Evolutionary conservation across 1,140 invertebrate genomes (phyloP).

Genomic region (Aphaenogaster rudis): DNA sequence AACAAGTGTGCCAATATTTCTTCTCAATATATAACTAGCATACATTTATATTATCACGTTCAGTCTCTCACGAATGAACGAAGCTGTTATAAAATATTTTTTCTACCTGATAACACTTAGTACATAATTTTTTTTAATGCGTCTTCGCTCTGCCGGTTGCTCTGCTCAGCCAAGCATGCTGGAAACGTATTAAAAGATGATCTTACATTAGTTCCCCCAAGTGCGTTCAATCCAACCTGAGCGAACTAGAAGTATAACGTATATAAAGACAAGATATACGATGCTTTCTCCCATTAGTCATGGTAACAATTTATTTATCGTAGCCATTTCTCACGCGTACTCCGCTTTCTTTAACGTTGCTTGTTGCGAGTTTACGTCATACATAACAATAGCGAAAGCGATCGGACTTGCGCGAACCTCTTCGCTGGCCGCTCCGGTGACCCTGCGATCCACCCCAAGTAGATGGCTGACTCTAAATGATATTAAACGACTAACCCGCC

Average conservation of each 20-base stretch:
- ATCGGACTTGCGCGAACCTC: conserved; percentile 36
- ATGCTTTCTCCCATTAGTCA: conserved; percentile 46
- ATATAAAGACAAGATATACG: background rate
- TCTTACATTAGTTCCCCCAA: conserved; percentile 45
- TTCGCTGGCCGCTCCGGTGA: conserved; percentile 55
- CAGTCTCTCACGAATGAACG: conserved; percentile 37
- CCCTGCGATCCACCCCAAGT: conserved; percentile 73
- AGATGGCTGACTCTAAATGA: conserved; percentile 81
- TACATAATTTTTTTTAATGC: conserved; percentile 37
- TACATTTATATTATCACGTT: conserved; percentile 19
- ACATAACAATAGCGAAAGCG: conserved; percentile 33
- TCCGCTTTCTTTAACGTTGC: conserved; percentile 65
- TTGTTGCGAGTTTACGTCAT: conserved; percentile 60
- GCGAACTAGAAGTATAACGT: conserved; percentile 39
- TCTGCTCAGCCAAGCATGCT: conserved; percentile 40
- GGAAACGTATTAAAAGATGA: conserved; percentile 48
- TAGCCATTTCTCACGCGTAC: conserved; percentile 39
- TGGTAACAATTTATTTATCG: conserved; percentile 49
- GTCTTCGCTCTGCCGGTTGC: conserved; percentile 6
- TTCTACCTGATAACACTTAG: conserved; percentile 32
- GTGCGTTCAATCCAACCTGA: conserved; percentile 12
- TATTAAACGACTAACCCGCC: conserved; percentile 86
- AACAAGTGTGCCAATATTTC: conserved; percentile 69
- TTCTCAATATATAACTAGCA: conserved; percentile 40
- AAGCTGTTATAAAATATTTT: conserved; percentile 22